Base-by-base conservation (phyloP, 2,888 invertebrate species). In the Netelia inedita region DNA sequence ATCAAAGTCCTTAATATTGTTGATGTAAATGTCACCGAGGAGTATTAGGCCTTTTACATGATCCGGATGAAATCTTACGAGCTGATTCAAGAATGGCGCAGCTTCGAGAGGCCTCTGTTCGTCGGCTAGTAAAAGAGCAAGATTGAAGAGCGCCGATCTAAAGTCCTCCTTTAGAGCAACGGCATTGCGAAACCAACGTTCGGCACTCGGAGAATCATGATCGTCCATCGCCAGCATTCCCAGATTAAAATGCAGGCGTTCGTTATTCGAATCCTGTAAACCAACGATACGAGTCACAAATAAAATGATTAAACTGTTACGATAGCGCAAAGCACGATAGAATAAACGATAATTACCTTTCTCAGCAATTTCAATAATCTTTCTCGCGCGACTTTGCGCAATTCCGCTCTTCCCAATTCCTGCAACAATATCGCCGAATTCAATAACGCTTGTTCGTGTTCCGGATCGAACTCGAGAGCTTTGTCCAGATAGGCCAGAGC, bases 141-240 rank as follows among this genome's bases (percentile, higher is more conserved):
- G 94, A 95, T 99, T 99, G 94, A 99, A 99, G 11, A 99, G 95
- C 1, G 99, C 99, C 88, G 98, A 98, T 71, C 98, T 95, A 94
- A 98, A 98, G 94, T 98, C 97, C 1, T 97, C 96, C 91, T 98
- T 98, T 14, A 98, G 94, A 89, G 97, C 97, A 0, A 98, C 97
- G 0, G 98, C 98, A 81, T 97, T 96, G 74, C 98, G 96, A 94
- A 98, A 98, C 97, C 98, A 98, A 78, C 97, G 96, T 93, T 98
- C 98, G 0, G 99, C 98, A 90, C 97, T 97, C 50, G 96, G 96
- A 59, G 97, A 97, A 92, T 98, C 97, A 61, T 97, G 96, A 91
- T 98, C 98, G 93, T 99, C 99, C 98, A 98, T 99, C 59, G 98
- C 97, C 63, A 99, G 94, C 99, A 99, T 99, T 87, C 98, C 99